Percentiles rank a stretch among this genome's conserved stretches.
Evolutionary conservation across 2,888 invertebrate species (phyloP).

Genomic region (Nephrotoma flavescens): DNA sequence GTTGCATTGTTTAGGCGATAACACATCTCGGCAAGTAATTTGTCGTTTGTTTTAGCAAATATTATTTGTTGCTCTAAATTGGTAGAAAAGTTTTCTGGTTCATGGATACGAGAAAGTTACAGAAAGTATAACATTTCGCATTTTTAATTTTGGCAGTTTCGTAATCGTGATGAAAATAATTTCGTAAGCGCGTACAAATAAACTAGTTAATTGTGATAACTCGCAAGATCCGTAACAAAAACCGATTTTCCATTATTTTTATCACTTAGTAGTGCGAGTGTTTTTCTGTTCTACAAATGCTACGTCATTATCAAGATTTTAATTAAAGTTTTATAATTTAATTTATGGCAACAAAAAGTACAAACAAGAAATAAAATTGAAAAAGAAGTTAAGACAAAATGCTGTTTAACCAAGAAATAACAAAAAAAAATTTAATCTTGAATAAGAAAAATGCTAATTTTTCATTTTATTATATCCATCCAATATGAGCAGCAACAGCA

Average conservation of each 20-base stretch:
- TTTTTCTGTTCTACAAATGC: not conserved
- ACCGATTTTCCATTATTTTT: not conserved
- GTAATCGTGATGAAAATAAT: no score
- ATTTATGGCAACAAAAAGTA: not conserved
- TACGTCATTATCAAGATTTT: not conserved
- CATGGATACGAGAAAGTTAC: no score
- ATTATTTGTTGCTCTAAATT: no score
- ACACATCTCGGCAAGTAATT: no score
- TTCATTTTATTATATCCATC: not conserved
- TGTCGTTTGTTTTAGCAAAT: no score
- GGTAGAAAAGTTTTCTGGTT: no score
- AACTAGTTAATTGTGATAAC: not conserved
- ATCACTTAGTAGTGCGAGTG: not conserved
- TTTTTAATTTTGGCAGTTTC: no score
- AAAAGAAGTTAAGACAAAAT: not conserved
- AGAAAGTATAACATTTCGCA: no score
- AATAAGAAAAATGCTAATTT: not conserved
- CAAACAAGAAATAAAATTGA: not conserved
- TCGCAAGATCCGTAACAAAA: not conserved
- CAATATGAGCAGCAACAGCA: not conserved
- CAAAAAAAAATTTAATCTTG: not conserved
- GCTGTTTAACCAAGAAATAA: not conserved
- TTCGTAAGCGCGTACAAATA: no score
- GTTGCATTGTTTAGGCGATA: no score
- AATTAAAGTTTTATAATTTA: not conserved